Evolutionary conservation across 2,113 vertebrate species (phyloP).

Genomic region (Desmodus rotundus): DNA sequence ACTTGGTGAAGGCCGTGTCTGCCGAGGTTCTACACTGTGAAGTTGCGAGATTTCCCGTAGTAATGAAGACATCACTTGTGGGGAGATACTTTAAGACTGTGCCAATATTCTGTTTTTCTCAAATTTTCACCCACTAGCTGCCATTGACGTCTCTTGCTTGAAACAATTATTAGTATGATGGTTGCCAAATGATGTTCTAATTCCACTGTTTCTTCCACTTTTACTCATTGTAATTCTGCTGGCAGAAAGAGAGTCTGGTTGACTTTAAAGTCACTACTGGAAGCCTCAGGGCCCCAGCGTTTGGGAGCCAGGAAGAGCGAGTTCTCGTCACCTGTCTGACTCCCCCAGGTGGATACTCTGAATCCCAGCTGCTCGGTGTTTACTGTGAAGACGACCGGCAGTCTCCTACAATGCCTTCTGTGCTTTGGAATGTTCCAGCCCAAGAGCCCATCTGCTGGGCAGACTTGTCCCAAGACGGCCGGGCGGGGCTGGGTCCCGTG

Average conservation of each 20-base stretch:
- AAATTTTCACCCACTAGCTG: neutral
- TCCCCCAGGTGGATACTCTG: neutral
- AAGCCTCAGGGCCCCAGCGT: neutral
- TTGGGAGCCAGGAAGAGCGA: neutral
- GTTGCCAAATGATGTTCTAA: neutral
- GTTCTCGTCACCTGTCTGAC: neutral
- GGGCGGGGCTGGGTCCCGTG: neutral
- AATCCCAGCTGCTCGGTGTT: neutral
- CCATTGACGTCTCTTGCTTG: neutral
- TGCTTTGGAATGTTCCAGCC: conserved; percentile 45
- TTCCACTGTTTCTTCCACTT: neutral
- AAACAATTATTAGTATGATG: neutral
- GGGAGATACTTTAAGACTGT: neutral
- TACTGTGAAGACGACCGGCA: conserved; percentile 16
- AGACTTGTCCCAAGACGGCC: conserved; percentile 47
- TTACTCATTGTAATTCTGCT: neutral
- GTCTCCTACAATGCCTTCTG: neutral
- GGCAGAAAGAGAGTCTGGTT: neutral
- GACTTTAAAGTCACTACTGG: neutral
- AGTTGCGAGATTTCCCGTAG: neutral
- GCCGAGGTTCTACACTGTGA: neutral
- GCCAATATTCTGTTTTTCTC: conserved; percentile 10
- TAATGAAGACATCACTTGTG: conserved; percentile 13
- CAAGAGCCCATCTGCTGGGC: conserved; percentile 66
- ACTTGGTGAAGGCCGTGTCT: neutral